Evolutionary conservation across 1,140 invertebrate species (phyloP).

Genomic region (Hycleus phaleratus): DNA sequence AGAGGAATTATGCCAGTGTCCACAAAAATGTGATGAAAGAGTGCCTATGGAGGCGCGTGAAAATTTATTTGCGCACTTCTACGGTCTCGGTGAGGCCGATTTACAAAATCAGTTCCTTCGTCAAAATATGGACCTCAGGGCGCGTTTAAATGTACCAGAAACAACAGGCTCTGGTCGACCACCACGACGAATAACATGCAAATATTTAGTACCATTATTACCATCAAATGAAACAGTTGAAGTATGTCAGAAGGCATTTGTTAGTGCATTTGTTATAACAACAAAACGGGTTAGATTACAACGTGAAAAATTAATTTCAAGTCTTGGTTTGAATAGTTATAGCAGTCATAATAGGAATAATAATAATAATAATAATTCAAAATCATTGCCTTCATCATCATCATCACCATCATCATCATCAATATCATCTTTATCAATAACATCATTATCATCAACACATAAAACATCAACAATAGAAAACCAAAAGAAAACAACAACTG

Average conservation of each 20-base stretch:
- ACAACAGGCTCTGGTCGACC: constrained; percentile 34
- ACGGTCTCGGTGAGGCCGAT: constrained; percentile 42
- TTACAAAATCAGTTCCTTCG: constrained; percentile 43
- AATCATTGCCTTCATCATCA: constrained; percentile 1
- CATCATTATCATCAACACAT: constrained; percentile 9
- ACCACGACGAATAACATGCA: constrained; percentile 44
- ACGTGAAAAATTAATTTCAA: constrained; percentile 44
- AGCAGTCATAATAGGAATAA: constrained; percentile 32
- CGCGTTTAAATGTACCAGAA: constrained; percentile 35
- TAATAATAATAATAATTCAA: constrained; percentile 22
- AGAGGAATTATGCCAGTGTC: constrained; percentile 48
- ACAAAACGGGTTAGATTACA: constrained; percentile 46
- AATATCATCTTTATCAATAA: constrained; percentile 12
- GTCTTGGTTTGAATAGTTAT: constrained; percentile 37
- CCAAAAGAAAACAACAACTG: background rate
- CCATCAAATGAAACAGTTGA: constrained; percentile 38
- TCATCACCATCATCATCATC: constrained; percentile 3
- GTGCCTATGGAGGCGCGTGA: constrained; percentile 41
- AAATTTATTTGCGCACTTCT: constrained; percentile 44
- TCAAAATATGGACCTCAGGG: constrained; percentile 42
- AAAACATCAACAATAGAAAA: background rate
- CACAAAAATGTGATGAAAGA: constrained; percentile 46
- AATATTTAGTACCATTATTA: constrained; percentile 42
- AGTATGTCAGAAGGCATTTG: constrained; percentile 48
- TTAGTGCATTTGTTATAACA: constrained; percentile 46